Evolutionary conservation across 2,113 vertebrate genomes (phyloP).

Genomic region (Piprites chloris): DNA sequence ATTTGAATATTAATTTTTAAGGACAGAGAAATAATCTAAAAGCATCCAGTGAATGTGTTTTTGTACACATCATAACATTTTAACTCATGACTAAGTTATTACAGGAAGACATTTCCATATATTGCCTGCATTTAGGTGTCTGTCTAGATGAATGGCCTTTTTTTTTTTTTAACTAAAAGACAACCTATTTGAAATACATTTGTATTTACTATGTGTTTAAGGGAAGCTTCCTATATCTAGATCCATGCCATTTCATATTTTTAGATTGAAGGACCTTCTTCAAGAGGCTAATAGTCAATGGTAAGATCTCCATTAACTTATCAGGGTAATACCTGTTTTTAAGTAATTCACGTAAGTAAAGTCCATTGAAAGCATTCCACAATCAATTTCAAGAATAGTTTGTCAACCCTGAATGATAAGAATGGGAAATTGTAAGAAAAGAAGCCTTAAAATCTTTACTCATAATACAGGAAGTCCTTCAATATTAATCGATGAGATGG

Average conservation of each 20-base stretch:
- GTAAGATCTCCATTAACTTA: neutral
- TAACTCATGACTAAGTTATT: neutral
- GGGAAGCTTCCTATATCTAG: neutral
- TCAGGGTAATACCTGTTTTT: neutral
- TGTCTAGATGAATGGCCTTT: neutral
- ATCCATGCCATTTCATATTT: neutral
- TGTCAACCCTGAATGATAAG: neutral
- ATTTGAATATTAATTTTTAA: constrained; percentile 42
- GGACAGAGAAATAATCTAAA: constrained; percentile 3
- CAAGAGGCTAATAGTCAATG: neutral
- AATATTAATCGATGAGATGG: constrained; percentile 38
- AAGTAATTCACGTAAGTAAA: neutral
- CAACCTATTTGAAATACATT: neutral
- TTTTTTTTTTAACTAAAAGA: neutral
- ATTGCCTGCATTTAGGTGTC: neutral
- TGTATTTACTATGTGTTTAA: neutral
- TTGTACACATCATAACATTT: neutral
- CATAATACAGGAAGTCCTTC: constrained; percentile 21
- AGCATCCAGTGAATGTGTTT: neutral
- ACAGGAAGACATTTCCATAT: neutral
- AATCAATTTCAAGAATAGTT: neutral
- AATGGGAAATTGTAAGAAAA: constrained; percentile 16
- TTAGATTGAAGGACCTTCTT: neutral
- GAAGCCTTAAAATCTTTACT: neutral
- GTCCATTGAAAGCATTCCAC: neutral